Conservation (phyloP, 2,113 vertebrate genomes). For the Myrmecobius fasciatus region DNA sequence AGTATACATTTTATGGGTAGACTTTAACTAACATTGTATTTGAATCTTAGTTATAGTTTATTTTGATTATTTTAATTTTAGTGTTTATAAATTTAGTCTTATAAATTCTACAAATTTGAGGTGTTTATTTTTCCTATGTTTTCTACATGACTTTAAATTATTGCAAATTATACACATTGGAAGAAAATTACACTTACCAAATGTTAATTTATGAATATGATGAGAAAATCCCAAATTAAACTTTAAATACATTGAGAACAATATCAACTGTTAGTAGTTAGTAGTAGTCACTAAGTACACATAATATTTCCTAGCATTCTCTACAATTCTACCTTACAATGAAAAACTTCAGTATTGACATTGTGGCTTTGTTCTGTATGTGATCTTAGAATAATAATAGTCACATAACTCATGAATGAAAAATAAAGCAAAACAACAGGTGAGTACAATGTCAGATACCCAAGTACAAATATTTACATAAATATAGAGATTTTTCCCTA, state of each 20-base stretch:
- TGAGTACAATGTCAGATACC: neutral
- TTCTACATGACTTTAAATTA: neutral
- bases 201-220: neutral
- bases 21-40: neutral
- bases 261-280: neutral
- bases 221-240: neutral
- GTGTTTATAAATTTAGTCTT: neutral
- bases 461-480: neutral
- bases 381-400: slow-evolving; percentile 10
- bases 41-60: neutral
- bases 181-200: neutral
- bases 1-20: neutral
- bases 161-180: neutral
- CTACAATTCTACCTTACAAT: slow-evolving; percentile 8
- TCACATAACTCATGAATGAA: neutral
- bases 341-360: neutral
- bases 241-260: neutral
- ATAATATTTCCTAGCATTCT: slow-evolving; percentile 6
- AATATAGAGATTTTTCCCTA: neutral
- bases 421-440: slow-evolving; percentile 1
- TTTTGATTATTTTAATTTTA: neutral
- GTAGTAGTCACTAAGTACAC: too few relatives aligned
- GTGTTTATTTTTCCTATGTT: neutral
- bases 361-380: neutral
- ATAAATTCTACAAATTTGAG: neutral